Conservation (phyloP, 2,113 vertebrate species). For the Dasyurus viverrinus region DNA sequence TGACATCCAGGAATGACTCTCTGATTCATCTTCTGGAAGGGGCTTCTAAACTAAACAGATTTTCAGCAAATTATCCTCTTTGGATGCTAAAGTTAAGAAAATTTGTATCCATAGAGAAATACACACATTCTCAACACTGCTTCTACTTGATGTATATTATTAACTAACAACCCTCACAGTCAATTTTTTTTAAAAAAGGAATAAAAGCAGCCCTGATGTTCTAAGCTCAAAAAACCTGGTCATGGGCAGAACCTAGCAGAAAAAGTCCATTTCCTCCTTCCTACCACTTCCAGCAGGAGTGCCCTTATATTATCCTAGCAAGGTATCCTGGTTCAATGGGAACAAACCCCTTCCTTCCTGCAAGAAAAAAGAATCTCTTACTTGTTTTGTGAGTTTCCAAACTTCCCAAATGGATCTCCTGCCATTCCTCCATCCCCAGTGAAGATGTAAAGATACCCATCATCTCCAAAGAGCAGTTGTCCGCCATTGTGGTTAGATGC, state of each 20-base stretch:
- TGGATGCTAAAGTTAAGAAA: neutral
- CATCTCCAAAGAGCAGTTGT: constrained; percentile 94
- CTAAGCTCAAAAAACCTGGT: neutral
- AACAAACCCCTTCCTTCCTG: neutral
- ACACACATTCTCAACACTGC: neutral
- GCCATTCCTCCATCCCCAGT: constrained; percentile 98
- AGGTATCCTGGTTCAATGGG: neutral
- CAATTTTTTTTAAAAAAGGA: neutral
- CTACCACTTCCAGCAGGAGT: neutral
- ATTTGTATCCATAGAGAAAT: neutral
- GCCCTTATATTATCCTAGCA: neutral
- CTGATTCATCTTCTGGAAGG: neutral
- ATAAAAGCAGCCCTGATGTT: neutral
- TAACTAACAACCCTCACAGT: neutral
- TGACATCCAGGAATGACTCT: neutral
- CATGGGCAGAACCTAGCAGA: neutral
- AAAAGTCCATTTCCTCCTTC: neutral
- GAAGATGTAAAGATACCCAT: constrained; percentile 96
- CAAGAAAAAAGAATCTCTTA: constrained; percentile 76
- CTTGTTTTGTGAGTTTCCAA: constrained; percentile 98
- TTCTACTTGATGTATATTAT: neutral
- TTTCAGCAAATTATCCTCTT: neutral
- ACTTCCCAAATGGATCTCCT: constrained; percentile 96
- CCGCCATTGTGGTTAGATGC: constrained; percentile 98
- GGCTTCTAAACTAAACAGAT: neutral